Percentiles rank a stretch among this genome's conserved stretches.
These are phyloP conservation scores for Eueides isabella DNA, from an alignment of 1,140 invertebrate genomes.

Conservation along the genomic window DNA sequence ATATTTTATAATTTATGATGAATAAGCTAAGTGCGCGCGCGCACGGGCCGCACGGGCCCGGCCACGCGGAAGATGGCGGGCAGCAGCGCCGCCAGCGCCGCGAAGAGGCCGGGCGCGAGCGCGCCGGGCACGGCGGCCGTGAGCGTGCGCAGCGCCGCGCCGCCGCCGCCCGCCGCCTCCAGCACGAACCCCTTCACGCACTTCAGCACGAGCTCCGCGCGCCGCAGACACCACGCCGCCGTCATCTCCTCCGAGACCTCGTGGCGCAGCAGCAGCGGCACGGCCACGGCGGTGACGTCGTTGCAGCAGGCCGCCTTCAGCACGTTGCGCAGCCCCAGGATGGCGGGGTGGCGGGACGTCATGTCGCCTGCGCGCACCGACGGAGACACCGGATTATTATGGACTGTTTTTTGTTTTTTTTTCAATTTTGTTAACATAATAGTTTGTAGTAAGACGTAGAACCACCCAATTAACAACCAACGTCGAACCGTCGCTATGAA, in stretches of 20 bases:
- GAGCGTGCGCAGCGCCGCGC: slow-evolving; percentile 93
- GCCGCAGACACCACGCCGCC: slow-evolving; percentile 96
- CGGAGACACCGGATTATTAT: too few species aligned
- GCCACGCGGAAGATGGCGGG: slow-evolving; percentile 58
- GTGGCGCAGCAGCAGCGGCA: slow-evolving; percentile 95
- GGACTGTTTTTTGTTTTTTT: too few species aligned
- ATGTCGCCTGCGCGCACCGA: slow-evolving; percentile 87
- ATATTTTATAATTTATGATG: too few species aligned
- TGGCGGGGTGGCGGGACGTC: slow-evolving; percentile 97
- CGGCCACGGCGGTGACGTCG: slow-evolving; percentile 95
- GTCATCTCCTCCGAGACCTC: slow-evolving; percentile 95
- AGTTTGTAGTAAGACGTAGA: too few species aligned
- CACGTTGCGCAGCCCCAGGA: slow-evolving; percentile 96
- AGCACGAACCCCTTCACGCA: slow-evolving; percentile 99
- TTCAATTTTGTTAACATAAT: too few species aligned
- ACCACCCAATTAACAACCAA: too few species aligned
- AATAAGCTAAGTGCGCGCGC: too few species aligned
- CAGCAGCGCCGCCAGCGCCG: slow-evolving; percentile 77
- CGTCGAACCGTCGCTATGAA: too few species aligned
- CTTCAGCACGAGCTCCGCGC: slow-evolving; percentile 98
- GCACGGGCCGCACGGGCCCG: slow-evolving; percentile 39
- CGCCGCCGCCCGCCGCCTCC: slow-evolving; percentile 96
- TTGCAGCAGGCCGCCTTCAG: slow-evolving; percentile 96
- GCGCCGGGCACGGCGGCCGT: slow-evolving; percentile 85
- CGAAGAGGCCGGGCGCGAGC: slow-evolving; percentile 85